phyloP scores from a whole-genome alignment of 2,797 vertebrate species.

The Pseudotriccus pelzelni region DNA sequence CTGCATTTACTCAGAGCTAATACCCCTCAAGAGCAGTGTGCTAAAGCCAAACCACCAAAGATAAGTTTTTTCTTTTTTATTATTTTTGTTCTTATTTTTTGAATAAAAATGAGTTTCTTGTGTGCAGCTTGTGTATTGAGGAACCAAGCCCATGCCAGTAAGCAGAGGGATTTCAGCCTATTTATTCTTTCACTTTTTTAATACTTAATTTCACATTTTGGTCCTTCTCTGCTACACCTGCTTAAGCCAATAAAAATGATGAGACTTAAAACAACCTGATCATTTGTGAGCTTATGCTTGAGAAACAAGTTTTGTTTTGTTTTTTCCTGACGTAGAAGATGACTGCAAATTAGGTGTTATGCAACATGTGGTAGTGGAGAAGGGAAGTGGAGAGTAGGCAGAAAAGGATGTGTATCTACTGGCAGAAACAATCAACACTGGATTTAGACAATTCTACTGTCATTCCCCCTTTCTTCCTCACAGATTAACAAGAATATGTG shows the following conservation, averaged over 20 bases:
- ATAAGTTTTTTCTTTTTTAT: not conserved
- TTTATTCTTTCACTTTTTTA: not conserved
- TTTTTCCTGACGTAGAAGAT: not conserved
- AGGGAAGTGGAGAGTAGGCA: not conserved
- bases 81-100: not conserved
- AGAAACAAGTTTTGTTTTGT: not conserved
- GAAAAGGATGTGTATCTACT: not conserved
- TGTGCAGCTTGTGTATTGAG: not conserved
- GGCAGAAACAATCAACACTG: not conserved
- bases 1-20: not conserved
- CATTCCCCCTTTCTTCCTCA: not conserved
- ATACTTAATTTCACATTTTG: not conserved
- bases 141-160: not conserved
- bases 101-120: not conserved
- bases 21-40: not conserved
- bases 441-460: not conserved
- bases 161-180: not conserved
- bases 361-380: not conserved
- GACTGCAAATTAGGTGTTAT: not conserved
- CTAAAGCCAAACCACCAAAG: not conserved
- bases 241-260: not conserved
- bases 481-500: not conserved
- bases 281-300: not conserved
- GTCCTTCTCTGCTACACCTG: not conserved
- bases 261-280: not conserved